Percentiles rank a stretch among this genome's conserved stretches.
These are phyloP conservation scores for Graphium colonna DNA, from an alignment of 2,888 invertebrate species.

Conservation along the genomic window DNA sequence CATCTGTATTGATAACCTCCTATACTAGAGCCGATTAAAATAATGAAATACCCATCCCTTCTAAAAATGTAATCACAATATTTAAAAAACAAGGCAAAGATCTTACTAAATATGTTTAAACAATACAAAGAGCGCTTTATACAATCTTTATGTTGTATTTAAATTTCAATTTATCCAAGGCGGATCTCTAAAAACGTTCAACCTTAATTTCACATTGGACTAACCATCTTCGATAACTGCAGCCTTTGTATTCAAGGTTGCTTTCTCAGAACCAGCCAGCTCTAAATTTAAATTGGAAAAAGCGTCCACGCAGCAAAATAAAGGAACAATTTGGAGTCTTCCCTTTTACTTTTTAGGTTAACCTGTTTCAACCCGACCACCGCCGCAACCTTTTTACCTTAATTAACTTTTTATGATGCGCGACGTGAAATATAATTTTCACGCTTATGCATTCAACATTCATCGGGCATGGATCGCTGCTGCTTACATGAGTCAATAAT, in stretches of 20 bases:
- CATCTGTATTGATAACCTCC: too few species aligned
- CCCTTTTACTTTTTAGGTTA: constrained; percentile 15
- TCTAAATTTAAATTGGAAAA: constrained; percentile 21
- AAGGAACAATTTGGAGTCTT: constrained; percentile 11
- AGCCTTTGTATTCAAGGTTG: constrained; percentile 18
- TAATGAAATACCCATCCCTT: too few species aligned
- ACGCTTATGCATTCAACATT: too few species aligned
- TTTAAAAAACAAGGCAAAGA: too few species aligned
- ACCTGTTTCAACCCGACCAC: constrained; percentile 6
- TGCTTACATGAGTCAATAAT: too few species aligned
- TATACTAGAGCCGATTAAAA: too few species aligned
- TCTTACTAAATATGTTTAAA: too few species aligned
- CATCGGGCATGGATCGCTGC: too few species aligned
- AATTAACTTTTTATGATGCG: constrained; percentile 5
- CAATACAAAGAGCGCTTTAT: background rate
- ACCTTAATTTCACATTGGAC: constrained; percentile 19
- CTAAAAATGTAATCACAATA: too few species aligned
- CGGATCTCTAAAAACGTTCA: background rate
- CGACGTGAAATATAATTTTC: background rate
- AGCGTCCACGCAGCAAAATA: constrained; percentile 14
- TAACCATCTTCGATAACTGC: constrained; percentile 5
- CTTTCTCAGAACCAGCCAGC: constrained; percentile 20
- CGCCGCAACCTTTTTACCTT: constrained; percentile 4
- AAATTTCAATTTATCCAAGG: background rate
- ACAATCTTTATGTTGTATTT: background rate